Percentiles rank a stretch among this genome's conserved stretches.
Conservation (phyloP, 2,888 invertebrate genomes). For the Diplazon laetatorius region DNA sequence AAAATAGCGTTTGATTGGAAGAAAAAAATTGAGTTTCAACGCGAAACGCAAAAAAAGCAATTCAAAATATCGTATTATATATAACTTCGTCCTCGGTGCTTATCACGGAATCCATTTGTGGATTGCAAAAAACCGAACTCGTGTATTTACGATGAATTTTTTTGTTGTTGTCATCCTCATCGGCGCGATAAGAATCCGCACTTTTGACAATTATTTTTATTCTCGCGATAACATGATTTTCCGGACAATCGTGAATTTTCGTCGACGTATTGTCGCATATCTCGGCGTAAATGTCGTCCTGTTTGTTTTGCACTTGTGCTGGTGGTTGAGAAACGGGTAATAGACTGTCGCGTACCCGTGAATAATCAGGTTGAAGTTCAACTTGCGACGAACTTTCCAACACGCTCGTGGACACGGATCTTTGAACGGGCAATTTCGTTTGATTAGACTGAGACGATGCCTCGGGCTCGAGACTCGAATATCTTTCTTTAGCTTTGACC, state of each 20-base stretch:
- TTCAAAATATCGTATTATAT: slow-evolving; percentile 80
- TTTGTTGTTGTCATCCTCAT: slow-evolving; percentile 51
- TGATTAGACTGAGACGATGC: slow-evolving; percentile 70
- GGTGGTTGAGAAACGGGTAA: slow-evolving; percentile 75
- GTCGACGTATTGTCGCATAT: slow-evolving; percentile 77
- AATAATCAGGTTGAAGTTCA: slow-evolving; percentile 79
- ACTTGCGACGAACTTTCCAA: slow-evolving; percentile 76
- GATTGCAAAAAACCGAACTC: slow-evolving; percentile 49
- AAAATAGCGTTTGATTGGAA: no score
- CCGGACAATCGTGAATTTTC: slow-evolving; percentile 73
- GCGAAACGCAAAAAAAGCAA: slow-evolving; percentile 13
- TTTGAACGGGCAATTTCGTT: slow-evolving; percentile 78
- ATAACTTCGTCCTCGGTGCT: slow-evolving; percentile 79
- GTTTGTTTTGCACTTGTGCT: slow-evolving; percentile 65
- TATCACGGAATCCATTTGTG: slow-evolving; percentile 77
- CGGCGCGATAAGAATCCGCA: slow-evolving; percentile 66
- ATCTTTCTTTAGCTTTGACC: slow-evolving; percentile 78
- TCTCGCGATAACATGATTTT: slow-evolving; percentile 79
- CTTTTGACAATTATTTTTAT: slow-evolving; percentile 79
- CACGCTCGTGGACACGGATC: slow-evolving; percentile 80
- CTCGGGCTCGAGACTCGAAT: slow-evolving; percentile 80
- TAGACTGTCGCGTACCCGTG: slow-evolving; percentile 78
- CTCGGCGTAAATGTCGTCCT: slow-evolving; percentile 80
- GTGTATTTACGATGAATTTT: slow-evolving; percentile 72
- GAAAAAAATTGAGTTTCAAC: slow-evolving; percentile 14